These are phyloP conservation scores for Ptychadena robeensis DNA, from an alignment of 2,797 vertebrate species.

Conservation along the genomic window DNA sequence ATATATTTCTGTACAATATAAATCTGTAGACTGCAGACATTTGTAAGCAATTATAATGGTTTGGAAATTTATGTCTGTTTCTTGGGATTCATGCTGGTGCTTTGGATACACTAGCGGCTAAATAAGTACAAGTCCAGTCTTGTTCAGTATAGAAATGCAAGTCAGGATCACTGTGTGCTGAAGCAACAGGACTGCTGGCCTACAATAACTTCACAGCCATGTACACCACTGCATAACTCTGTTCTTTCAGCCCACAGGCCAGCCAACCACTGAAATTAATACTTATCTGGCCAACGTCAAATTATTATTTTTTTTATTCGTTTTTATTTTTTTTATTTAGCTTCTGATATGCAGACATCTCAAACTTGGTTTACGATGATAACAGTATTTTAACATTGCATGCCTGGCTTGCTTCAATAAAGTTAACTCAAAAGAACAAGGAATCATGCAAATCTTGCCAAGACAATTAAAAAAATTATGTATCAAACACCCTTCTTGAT, in stretches of 20 bases:
- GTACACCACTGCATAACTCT: neutral
- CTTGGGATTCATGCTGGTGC: conserved; percentile 12
- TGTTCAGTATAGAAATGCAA: conserved; percentile 28
- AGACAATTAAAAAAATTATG: too few relatives aligned
- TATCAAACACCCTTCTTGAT: too few relatives aligned
- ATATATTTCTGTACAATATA: too few relatives aligned
- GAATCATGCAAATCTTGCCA: too few relatives aligned
- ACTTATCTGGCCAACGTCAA: conserved; percentile 4
- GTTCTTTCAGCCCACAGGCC: conserved; percentile 19
- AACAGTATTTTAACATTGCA: too few relatives aligned
- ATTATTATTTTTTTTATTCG: neutral
- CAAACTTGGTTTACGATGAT: too few relatives aligned
- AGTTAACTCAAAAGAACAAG: too few relatives aligned
- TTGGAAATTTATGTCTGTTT: conserved; percentile 2
- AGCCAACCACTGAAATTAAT: conserved; percentile 21
- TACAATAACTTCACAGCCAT: neutral
- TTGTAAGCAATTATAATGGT: neutral
- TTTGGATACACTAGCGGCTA: neutral
- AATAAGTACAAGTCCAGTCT: conserved; percentile 49
- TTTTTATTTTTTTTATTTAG: neutral
- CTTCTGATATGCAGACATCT: neutral
- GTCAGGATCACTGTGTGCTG: conserved; percentile 13
- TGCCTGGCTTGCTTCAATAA: too few relatives aligned
- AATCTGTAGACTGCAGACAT: too few relatives aligned
- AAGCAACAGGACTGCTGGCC: conserved; percentile 11